Conservation (phyloP, 2,888 invertebrate species). For the Flexamia atlantica region DNA sequence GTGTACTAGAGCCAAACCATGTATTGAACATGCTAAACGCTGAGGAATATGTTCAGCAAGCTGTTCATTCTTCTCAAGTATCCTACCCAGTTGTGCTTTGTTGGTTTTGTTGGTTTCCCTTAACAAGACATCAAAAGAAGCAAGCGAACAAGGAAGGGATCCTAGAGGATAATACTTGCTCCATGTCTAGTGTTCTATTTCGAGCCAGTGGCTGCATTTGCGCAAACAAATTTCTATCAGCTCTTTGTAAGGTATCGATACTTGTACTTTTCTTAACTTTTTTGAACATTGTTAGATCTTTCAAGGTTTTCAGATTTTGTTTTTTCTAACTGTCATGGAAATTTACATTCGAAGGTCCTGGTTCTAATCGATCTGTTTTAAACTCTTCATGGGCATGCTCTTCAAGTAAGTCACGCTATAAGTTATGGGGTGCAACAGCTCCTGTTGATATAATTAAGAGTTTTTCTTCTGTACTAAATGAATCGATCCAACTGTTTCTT, state of each 20-base stretch:
- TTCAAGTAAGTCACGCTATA: slow-evolving; percentile 9
- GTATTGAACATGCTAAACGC: too few species aligned
- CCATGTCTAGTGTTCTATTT: slow-evolving; percentile 9
- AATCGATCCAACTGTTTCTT: too few species aligned
- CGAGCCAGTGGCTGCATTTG: neutral
- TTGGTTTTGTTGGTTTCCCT: slow-evolving; percentile 1
- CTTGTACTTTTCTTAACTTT: slow-evolving; percentile 5
- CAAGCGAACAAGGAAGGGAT: slow-evolving; percentile 6
- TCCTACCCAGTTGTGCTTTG: too few species aligned
- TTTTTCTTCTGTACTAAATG: too few species aligned
- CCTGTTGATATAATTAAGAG: too few species aligned
- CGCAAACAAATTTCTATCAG: slow-evolving; percentile 6
- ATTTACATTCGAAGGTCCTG: slow-evolving; percentile 1
- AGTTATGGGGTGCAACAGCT: too few species aligned
- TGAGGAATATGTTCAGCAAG: too few species aligned
- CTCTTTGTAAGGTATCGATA: slow-evolving; percentile 3
- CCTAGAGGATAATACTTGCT: slow-evolving; percentile 8
- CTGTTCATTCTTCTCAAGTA: too few species aligned
- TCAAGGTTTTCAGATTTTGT: neutral
- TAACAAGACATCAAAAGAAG: neutral
- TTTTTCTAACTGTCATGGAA: neutral
- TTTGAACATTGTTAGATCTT: neutral
- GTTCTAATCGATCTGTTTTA: slow-evolving; percentile 7
- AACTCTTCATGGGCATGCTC: neutral
- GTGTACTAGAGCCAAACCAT: too few species aligned